A percentile compares a stretch with the other conserved stretches of the same genome.
Evolutionary conservation across 2,888 invertebrate genomes (phyloP).

Genomic region (Oligia strigilis): DNA sequence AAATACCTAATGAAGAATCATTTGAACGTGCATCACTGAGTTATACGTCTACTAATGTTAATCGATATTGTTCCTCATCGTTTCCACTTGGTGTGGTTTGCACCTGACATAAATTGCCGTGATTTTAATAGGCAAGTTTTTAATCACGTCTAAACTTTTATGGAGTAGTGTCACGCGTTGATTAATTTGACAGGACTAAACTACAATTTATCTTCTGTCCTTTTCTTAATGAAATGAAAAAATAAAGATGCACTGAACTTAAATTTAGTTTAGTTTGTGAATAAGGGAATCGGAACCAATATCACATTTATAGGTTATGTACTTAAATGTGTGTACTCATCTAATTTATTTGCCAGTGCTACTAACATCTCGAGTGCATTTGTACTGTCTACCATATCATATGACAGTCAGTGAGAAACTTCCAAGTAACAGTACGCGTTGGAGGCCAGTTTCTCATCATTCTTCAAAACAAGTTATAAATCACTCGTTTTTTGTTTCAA

Average conservation of each 20-base stretch:
- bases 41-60: not conserved
- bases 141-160: too few species aligned
- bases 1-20: conserved; percentile 4
- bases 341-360: not conserved
- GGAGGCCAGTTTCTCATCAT: conserved; percentile 25
- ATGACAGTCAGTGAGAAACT: conserved; percentile 9
- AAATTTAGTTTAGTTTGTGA: too few species aligned
- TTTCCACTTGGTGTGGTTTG: not conserved
- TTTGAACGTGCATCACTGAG: not conserved
- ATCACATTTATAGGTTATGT: too few species aligned
- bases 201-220: too few species aligned
- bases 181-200: too few species aligned
- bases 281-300: too few species aligned
- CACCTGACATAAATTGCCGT: too few species aligned
- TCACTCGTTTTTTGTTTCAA: conserved; percentile 32
- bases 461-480: conserved; percentile 45
- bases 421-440: not conserved
- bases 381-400: not conserved
- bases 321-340: too few species aligned
- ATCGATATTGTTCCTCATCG: not conserved
- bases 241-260: too few species aligned
- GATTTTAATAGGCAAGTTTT: too few species aligned
- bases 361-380: not conserved
- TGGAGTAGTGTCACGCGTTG: too few species aligned
- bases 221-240: too few species aligned